Base-by-base conservation (phyloP, 2,113 vertebrate genomes). In the Grallaria varia region DNA sequence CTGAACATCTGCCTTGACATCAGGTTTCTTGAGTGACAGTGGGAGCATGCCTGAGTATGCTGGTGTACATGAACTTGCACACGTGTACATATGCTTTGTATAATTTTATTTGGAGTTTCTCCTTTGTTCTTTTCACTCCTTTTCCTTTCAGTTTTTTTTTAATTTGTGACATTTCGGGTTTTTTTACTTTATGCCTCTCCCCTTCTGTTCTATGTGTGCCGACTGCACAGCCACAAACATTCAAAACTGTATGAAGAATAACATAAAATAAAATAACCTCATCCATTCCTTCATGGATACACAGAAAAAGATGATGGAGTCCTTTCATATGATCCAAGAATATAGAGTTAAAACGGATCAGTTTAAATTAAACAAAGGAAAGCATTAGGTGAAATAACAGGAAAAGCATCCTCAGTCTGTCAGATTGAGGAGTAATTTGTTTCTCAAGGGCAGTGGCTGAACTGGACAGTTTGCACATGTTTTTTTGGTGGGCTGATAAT, bases 111-210 rank as follows among this genome's bases (percentile, higher is more conserved):
- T 10, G 81, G 73, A 84, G 58, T 73, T 96, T 92, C 69, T 93
- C 56, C 72, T 81, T 75, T 78, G n/a, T 44, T 60, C 42, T 86
- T 76, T 67, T 31, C 30, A 64, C 17, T 71, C 42, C 15, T 87
- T 90, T 95, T 89, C 77, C 71, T 95, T 93, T 92, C 76, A 64
- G 23, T 84, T 93, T 79, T 33, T 78, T 86, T 42, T 37, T 20
- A n/a, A n/a, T 76, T 55, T 49, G 14, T 49, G 55, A 30, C 1
- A 0, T 62, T 53, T 53, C 73, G 58, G 30, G 9, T 37, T 30
- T 75, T 93, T 31, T 10, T 6, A 84, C 50, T 84, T 87, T 66
- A 64, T 52, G 49, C 28, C 4, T 80, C 47, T 88, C 10, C 45
- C 40, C 9, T 16, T 45, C n/a, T 66, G 58, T 88, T 63, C 55